phyloP scores from a whole-genome alignment of 2,888 invertebrate species.

The Graphium colonna region DNA sequence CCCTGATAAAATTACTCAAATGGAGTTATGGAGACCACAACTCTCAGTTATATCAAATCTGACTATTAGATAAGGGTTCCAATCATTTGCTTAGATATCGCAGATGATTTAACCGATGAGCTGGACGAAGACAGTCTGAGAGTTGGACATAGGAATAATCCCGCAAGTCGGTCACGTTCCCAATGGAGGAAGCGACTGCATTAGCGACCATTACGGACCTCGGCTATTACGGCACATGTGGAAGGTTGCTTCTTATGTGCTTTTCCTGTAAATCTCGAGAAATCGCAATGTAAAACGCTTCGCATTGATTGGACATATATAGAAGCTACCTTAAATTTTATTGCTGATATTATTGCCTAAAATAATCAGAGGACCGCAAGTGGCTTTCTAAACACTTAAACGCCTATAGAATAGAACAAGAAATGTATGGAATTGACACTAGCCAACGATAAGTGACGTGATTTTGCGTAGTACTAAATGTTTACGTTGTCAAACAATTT shows the following conservation, averaged over 20 bases:
- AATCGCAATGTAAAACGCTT: neutral
- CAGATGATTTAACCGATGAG: slow-evolving; percentile 22
- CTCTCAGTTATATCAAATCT: no score
- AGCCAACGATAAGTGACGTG: no score
- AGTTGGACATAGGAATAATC: slow-evolving; percentile 4
- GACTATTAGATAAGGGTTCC: neutral
- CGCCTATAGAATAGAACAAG: no score
- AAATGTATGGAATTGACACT: no score
- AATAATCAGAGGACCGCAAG: no score
- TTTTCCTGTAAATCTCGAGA: neutral
- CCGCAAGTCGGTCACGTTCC: slow-evolving; percentile 26
- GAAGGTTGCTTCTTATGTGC: slow-evolving; percentile 26
- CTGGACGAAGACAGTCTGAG: slow-evolving; percentile 32
- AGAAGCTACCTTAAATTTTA: neutral
- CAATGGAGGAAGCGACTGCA: slow-evolving; percentile 51
- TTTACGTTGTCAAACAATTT: no score
- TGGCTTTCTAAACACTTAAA: no score
- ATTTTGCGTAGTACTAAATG: no score
- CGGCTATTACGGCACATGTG: slow-evolving; percentile 24
- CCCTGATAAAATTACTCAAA: no score
- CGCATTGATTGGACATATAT: neutral
- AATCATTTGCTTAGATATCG: neutral
- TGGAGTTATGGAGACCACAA: no score
- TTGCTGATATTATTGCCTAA: no score
- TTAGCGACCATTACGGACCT: slow-evolving; percentile 51